Conservation (phyloP, 2,797 vertebrate species). For the Acestrorhynchus altus region DNA sequence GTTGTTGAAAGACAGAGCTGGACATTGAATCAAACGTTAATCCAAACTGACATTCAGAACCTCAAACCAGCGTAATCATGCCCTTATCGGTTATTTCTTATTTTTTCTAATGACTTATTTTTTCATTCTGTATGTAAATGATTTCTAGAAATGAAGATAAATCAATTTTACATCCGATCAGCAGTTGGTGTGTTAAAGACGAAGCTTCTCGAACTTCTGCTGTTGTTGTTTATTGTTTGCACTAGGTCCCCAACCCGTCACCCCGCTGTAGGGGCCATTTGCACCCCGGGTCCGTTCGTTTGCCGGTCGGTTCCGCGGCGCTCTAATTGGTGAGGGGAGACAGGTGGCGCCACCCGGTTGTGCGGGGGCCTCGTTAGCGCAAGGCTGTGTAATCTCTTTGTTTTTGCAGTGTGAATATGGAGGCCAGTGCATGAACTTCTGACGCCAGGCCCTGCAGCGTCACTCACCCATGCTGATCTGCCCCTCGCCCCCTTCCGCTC, state of each 20-base stretch:
- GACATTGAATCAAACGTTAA: too few species aligned
- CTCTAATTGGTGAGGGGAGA: conserved; percentile 68
- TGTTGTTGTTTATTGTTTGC: not conserved
- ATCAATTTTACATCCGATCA: too few species aligned
- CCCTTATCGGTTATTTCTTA: too few species aligned
- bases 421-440: conserved; percentile 83
- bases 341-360: conserved; percentile 85
- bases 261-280: conserved; percentile 73
- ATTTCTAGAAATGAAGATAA: too few species aligned
- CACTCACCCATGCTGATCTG: conserved; percentile 67
- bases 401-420: conserved; percentile 85
- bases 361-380: conserved; percentile 86
- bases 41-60: too few species aligned
- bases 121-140: too few species aligned
- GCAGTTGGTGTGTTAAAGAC: too few species aligned
- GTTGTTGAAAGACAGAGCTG: too few species aligned
- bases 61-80: too few species aligned
- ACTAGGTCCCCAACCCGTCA: conserved; percentile 40
- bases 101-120: too few species aligned
- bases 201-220: not conserved
- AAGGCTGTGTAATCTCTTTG: conserved; percentile 81
- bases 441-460: conserved; percentile 67
- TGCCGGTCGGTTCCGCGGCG: not conserved
- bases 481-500: conserved; percentile 34
- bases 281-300: conserved; percentile 71